phyloP scores from a whole-genome alignment of 2,113 vertebrate species.

The Camelus dromedarius region DNA sequence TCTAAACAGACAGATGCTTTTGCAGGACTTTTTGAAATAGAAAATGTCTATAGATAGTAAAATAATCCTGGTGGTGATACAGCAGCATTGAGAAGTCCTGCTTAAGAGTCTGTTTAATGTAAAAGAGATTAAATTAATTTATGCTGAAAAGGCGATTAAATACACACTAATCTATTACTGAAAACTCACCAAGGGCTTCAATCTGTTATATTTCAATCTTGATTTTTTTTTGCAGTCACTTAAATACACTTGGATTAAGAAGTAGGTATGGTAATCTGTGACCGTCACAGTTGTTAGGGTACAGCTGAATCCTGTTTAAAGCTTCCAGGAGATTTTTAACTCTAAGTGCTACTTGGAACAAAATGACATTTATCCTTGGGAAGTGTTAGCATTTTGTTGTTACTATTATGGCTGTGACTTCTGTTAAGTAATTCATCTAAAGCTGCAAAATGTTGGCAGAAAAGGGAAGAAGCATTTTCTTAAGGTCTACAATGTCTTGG shows the following conservation, averaged over 20 bases:
- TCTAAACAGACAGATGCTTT: constrained; percentile 65
- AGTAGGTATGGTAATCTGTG: background rate
- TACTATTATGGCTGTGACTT: background rate
- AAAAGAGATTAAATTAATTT: constrained; percentile 66
- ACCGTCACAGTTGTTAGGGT: background rate
- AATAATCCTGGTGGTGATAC: background rate
- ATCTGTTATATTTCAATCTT: constrained; percentile 18
- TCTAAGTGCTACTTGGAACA: background rate
- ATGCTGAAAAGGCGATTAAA: constrained; percentile 51
- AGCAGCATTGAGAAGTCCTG: background rate
- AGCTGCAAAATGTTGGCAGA: background rate
- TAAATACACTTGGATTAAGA: background rate
- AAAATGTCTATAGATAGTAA: constrained; percentile 61
- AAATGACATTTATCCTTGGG: background rate
- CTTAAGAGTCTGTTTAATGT: constrained; percentile 32
- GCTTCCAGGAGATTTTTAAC: background rate
- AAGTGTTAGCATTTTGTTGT: background rate
- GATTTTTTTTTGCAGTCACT: background rate
- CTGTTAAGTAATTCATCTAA: background rate
- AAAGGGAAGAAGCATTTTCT: background rate
- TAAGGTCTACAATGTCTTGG: background rate
- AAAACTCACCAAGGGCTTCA: constrained; percentile 27
- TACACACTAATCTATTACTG: constrained; percentile 11
- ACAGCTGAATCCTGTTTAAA: background rate
- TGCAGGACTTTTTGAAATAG: background rate